Base-by-base conservation (phyloP, 2,888 invertebrate species). In the Girardia tigrina region DNA sequence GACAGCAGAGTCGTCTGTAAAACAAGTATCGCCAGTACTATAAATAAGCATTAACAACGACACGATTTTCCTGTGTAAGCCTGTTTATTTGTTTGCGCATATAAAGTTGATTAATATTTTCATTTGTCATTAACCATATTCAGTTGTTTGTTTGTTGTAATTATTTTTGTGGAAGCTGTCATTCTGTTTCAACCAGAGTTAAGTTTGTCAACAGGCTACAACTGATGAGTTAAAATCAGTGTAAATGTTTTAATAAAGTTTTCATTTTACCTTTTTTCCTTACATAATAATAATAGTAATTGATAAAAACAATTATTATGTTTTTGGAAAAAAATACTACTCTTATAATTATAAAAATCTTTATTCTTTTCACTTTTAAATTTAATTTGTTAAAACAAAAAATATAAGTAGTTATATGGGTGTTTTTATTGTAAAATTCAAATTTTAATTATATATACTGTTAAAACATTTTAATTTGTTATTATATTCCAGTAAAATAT, bases 91-190 rank as follows among this genome's bases (percentile, higher is more conserved):
- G 56, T 56, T 56, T 56, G 56, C 56, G 56, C 56, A 56, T 56
- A 56, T 56, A 56, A 56, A 56, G 56, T 56, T 56, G 56, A 56
- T 56, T 56, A 56, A 56, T 56, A 56, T 56, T 56, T 56, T 56
- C 56, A 56, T 56, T 56, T 56, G 56, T 56, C 56, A 56, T 56
- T 56, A 56, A 56, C 56, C 56, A 56, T 56, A 56, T 56, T 56
- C 56, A 56, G 8, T 56, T 56, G 56, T 56, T 56, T 56, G 56
- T 56, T 56, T 56, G 56, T 56, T 56, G 56, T 56, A 56, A 56
- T 56, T 56, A 56, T 56, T 56, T 56, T 56, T 56, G 56, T 56
- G 56, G 56, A 56, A 56, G 56, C 56, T 56, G 56, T 56, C 56
- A 56, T 56, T 56, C 56, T 56, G 56, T 56, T 56, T 56, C 23